phyloP scores from a whole-genome alignment of 2,797 vertebrate species.

The Phataginus tricuspis region DNA sequence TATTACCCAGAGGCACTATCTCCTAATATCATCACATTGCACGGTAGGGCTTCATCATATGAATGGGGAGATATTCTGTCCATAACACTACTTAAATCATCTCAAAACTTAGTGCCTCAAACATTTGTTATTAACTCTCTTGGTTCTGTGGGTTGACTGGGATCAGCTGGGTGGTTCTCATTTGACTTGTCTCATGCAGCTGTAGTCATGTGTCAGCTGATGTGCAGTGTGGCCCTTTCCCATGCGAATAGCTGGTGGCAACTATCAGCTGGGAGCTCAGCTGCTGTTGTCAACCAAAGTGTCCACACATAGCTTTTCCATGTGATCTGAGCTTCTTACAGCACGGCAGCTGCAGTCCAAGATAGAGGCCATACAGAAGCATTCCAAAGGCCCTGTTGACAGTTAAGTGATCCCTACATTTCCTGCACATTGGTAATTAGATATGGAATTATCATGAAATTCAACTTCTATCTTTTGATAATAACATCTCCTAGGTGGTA shows the following conservation, averaged over 20 bases:
- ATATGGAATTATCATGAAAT: not conserved
- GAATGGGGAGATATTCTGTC: not conserved
- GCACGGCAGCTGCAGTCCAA: not conserved
- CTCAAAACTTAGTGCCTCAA: not conserved
- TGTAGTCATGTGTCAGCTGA: not conserved
- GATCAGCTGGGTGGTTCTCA: not conserved
- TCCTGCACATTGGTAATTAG: not conserved
- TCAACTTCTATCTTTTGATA: not conserved
- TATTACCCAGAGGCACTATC: not conserved
- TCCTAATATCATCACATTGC: not conserved
- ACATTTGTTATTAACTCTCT: not conserved
- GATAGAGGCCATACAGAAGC: not conserved
- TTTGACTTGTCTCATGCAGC: not conserved
- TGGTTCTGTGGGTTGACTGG: not conserved
- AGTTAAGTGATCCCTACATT: not conserved
- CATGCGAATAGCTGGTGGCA: not conserved
- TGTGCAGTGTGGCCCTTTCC: not conserved
- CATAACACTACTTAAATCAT: not conserved
- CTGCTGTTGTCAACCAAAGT: not conserved
- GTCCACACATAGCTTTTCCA: not conserved
- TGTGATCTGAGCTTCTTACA: not conserved
- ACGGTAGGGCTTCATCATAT: not conserved
- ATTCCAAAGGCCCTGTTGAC: not conserved
- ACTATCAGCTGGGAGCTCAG: not conserved
- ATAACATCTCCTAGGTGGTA: not conserved